A percentile compares a stretch with the other conserved stretches of the same genome.
Evolutionary conservation across 2,113 vertebrate species (phyloP).

Genomic region (Hepsetus odoe): DNA sequence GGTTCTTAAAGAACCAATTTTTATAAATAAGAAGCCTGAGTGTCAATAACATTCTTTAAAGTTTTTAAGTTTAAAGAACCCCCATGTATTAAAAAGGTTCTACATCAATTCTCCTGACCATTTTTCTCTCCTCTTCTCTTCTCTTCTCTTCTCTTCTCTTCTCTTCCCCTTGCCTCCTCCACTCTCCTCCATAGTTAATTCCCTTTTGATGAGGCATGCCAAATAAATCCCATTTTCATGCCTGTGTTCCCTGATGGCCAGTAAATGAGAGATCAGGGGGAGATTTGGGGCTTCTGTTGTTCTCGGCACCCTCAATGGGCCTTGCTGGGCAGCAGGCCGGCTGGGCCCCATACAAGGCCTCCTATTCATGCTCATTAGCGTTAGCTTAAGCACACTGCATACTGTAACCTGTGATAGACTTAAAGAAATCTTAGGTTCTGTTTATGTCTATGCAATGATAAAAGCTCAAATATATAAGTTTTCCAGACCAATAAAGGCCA

Average conservation of each 20-base stretch:
- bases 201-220: conserved; percentile 85
- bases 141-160: neutral
- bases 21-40: no score
- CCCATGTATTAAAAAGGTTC: no score
- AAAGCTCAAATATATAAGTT: neutral
- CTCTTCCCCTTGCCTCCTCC: neutral
- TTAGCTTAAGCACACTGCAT: conserved; percentile 45
- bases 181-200: conserved; percentile 74
- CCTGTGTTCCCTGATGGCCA: conserved; percentile 82
- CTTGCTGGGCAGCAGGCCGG: conserved; percentile 66
- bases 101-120: neutral
- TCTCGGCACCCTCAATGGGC: conserved; percentile 72
- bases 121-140: neutral
- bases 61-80: no score
- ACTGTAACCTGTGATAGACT: conserved; percentile 34
- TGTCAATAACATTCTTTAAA: no score
- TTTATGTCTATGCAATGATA: neutral
- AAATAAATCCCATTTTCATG: conserved; percentile 89
- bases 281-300: conserved; percentile 81
- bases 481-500: neutral
- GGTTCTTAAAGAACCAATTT: no score
- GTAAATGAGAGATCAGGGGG: conserved; percentile 88
- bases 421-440: neutral
- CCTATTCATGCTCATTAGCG: conserved; percentile 57
- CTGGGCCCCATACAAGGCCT: conserved; percentile 57